A percentile compares a stretch with the other conserved stretches of the same genome.
Evolutionary conservation across 1,140 invertebrate species (phyloP).

Genomic region (Acromyrmex heyeri): DNA sequence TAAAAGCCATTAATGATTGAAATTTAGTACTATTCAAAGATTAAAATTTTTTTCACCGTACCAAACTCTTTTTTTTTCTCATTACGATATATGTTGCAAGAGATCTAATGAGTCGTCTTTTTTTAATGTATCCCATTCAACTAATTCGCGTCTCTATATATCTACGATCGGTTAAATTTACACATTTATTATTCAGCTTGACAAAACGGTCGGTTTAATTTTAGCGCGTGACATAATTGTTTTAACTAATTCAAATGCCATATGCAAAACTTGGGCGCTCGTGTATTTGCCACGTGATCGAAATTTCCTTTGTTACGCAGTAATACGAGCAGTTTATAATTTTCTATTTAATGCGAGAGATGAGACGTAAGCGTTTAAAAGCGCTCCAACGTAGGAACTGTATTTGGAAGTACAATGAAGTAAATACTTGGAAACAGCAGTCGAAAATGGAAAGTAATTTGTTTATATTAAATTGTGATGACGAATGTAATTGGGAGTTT

Average conservation of each 20-base stretch:
- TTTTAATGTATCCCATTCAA: conserved; percentile 27
- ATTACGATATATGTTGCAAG: too few species aligned
- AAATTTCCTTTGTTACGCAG: not conserved
- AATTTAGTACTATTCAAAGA: too few species aligned
- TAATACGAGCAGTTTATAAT: not conserved
- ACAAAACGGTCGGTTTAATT: conserved; percentile 33
- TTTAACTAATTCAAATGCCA: conserved; percentile 19
- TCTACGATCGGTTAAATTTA: not conserved
- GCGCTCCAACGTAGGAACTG: too few species aligned
- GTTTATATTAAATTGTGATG: not conserved
- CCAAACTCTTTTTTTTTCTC: too few species aligned
- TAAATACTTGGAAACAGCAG: not conserved
- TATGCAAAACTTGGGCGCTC: conserved; percentile 6
- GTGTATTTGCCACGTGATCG: conserved; percentile 4
- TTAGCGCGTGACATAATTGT: conserved; percentile 29
- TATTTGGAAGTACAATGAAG: not conserved
- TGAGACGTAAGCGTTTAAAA: not conserved
- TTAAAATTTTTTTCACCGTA: too few species aligned
- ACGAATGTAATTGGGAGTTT: not conserved
- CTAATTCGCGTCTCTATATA: not conserved
- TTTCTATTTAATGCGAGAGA: not conserved
- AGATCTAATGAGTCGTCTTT: not conserved
- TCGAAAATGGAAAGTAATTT: not conserved
- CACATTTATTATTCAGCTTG: conserved; percentile 22
- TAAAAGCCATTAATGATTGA: too few species aligned